Percentiles rank a stretch among this genome's conserved stretches.
Evolutionary conservation across 2,797 vertebrate species (phyloP).

Genomic region (Acipenser transmontanus): DNA sequence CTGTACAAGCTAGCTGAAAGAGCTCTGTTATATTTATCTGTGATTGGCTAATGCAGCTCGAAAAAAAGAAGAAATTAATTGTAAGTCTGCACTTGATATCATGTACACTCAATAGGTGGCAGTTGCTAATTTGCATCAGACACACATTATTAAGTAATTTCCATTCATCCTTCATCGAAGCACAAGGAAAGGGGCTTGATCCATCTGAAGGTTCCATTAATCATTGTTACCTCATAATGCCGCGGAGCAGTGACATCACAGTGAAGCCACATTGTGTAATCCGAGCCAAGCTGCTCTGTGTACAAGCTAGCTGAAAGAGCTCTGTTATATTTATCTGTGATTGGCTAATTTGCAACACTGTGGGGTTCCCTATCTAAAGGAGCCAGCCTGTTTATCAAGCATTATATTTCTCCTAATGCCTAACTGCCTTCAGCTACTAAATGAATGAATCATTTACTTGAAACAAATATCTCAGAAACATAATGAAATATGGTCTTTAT

Average conservation of each 20-base stretch:
- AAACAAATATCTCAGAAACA: conserved; percentile 21
- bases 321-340: conserved; percentile 5
- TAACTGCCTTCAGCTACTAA: too few species aligned
- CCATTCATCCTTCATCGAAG: conserved; percentile 51
- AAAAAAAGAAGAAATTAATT: conserved; percentile 38
- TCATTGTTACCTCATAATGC: conserved; percentile 2
- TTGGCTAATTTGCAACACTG: too few species aligned
- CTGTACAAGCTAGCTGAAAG: conserved; percentile 18
- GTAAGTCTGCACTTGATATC: conserved; percentile 31
- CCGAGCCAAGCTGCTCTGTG: background rate
- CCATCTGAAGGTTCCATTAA: conserved; percentile 22
- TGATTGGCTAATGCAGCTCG: too few species aligned
- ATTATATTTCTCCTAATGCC: too few species aligned
- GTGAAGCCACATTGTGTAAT: background rate
- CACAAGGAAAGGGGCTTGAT: conserved; percentile 29
- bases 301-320: conserved; percentile 22
- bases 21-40: conserved; percentile 15
- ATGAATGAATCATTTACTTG: conserved; percentile 13
- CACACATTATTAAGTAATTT: conserved; percentile 35
- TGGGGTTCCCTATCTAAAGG: too few species aligned
- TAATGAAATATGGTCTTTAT: conserved; percentile 6
- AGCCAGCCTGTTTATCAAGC: too few species aligned
- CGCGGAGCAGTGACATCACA: background rate
- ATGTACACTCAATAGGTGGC: conserved; percentile 47
- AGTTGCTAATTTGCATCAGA: conserved; percentile 57